Conservation (phyloP, 2,113 vertebrate species). For the Petrocephalus microphthalmus region DNA sequence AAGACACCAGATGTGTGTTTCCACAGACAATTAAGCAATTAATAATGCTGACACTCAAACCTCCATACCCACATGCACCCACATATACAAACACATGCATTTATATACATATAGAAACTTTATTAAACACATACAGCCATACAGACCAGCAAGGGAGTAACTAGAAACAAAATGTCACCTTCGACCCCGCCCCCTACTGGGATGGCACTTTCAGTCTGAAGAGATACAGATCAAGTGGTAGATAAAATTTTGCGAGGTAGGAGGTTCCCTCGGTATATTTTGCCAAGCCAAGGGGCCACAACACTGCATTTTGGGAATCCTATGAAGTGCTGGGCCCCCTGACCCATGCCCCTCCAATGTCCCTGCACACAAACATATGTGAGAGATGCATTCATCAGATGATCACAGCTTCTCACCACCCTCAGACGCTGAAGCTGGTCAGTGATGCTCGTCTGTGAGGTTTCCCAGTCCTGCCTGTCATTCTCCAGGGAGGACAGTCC, state of each 20-base stretch:
- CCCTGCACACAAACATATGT: neutral
- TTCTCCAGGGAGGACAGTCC: constrained; percentile 76
- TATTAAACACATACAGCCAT: neutral
- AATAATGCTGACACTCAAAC: neutral
- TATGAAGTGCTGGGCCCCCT: neutral
- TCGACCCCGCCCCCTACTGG: neutral
- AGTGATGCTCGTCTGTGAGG: neutral
- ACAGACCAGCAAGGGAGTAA: neutral
- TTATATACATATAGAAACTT: neutral
- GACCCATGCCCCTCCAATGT: neutral
- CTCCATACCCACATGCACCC: neutral
- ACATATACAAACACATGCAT: neutral
- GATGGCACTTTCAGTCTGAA: neutral
- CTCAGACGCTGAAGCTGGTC: neutral
- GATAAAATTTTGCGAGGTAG: neutral
- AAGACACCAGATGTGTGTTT: neutral
- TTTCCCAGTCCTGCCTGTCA: neutral
- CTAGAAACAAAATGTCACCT: neutral
- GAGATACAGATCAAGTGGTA: neutral
- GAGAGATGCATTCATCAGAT: neutral
- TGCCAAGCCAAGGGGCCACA: neutral
- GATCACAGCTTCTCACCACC: neutral
- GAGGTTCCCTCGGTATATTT: neutral
- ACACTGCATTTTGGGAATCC: neutral
- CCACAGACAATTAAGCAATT: neutral